Percentiles rank a stretch among this genome's conserved stretches.
These are phyloP conservation scores for Psilanteris sp. DNA, from an alignment of 1,140 invertebrate genomes.

Conservation along the genomic window DNA sequence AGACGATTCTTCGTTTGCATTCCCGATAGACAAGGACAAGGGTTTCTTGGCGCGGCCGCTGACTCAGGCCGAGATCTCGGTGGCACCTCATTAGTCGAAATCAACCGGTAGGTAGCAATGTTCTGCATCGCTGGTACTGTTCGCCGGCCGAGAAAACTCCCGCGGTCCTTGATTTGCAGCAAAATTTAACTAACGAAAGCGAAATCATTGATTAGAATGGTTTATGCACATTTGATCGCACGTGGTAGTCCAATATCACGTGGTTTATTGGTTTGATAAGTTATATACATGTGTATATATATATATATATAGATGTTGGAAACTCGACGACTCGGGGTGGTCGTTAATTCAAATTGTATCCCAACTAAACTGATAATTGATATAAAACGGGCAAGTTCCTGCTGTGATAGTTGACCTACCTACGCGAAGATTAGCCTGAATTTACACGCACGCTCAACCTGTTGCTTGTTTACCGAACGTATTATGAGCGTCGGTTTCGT, in stretches of 20 bases:
- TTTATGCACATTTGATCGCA: too few species aligned
- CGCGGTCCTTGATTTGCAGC: slow-evolving; percentile 3
- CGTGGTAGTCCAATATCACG: too few species aligned
- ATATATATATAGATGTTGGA: too few species aligned
- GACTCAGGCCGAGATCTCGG: slow-evolving; percentile 45
- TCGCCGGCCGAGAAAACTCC: slow-evolving; percentile 37
- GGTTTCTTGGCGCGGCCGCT: slow-evolving; percentile 34
- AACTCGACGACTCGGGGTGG: slow-evolving; percentile 13
- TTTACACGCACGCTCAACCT: slow-evolving; percentile 54
- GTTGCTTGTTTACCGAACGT: slow-evolving; percentile 39
- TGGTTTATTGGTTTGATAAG: too few species aligned
- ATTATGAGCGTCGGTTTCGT: slow-evolving; percentile 39
- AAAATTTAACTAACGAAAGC: slow-evolving; percentile 12
- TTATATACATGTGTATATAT: too few species aligned
- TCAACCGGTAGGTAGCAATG: slow-evolving; percentile 56
- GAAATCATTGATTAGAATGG: slow-evolving; percentile 11
- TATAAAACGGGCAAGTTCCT: slow-evolving; percentile 37
- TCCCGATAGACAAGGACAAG: slow-evolving; percentile 42
- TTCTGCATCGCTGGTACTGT: slow-evolving; percentile 53
- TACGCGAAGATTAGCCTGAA: slow-evolving; percentile 49
- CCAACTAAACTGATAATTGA: slow-evolving; percentile 33
- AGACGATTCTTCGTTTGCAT: slow-evolving; percentile 49
- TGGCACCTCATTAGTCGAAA: slow-evolving; percentile 61
- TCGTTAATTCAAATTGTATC: slow-evolving; percentile 27
- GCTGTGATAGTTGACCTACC: slow-evolving; percentile 51